Percentiles rank a stretch among this genome's conserved stretches.
Conservation (phyloP, 2,888 invertebrate genomes). For the Meta bourneti region DNA sequence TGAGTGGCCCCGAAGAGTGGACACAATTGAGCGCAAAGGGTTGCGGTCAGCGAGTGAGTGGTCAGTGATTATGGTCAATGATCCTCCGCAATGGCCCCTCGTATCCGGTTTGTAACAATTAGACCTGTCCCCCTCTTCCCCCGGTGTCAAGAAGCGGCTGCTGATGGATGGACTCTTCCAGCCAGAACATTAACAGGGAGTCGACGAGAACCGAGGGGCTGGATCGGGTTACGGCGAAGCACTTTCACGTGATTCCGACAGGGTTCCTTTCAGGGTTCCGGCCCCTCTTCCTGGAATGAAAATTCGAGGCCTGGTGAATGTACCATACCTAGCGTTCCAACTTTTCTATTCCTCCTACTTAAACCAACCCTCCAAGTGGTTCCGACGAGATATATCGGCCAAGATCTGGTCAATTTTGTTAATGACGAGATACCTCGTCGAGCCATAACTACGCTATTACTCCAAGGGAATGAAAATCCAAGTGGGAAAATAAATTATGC, state of each 20-base stretch:
- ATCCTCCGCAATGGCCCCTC: constrained; percentile 9
- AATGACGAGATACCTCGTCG: too few relatives aligned
- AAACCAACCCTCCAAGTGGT: too few relatives aligned
- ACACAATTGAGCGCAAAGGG: neutral
- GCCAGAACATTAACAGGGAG: neutral
- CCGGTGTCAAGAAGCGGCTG: neutral
- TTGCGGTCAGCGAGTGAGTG: constrained; percentile 29
- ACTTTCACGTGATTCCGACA: neutral
- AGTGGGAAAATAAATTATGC: too few relatives aligned
- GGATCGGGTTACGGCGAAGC: neutral
- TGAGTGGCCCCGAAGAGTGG: constrained; percentile 13
- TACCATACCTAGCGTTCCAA: neutral
- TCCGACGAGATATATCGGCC: too few relatives aligned
- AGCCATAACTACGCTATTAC: too few relatives aligned
- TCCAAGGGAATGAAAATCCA: too few relatives aligned
- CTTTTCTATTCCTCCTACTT: too few relatives aligned
- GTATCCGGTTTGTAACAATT: constrained; percentile 71
- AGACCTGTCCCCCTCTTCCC: constrained; percentile 24
- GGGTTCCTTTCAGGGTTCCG: neutral
- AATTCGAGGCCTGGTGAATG: neutral
- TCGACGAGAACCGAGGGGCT: neutral
- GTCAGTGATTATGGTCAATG: constrained; percentile 65
- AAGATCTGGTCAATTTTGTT: too few relatives aligned
- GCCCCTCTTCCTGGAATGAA: neutral
- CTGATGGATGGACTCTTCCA: neutral